A percentile compares a stretch with the other conserved stretches of the same genome.
Conservation (phyloP, 2,113 vertebrate species). For the Bambusicola thoracicus region DNA sequence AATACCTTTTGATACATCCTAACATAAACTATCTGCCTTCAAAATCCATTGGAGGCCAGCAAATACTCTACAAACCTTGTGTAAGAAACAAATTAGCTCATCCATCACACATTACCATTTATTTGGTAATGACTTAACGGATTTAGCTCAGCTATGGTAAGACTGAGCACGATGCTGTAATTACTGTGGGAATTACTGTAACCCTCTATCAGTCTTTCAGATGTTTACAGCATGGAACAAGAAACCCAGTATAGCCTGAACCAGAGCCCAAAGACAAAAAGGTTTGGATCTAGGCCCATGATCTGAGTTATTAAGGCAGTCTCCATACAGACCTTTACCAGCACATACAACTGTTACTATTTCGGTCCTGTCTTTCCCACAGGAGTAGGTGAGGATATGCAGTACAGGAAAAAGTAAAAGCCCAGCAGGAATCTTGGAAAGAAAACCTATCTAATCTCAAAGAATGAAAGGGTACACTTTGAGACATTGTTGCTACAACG, state of each 20-base stretch:
- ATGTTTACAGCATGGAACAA: conserved; percentile 34
- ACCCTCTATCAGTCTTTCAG: conserved; percentile 20
- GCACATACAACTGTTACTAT: neutral
- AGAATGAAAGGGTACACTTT: neutral
- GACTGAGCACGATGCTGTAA: neutral
- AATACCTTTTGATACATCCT: neutral
- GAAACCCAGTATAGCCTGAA: neutral
- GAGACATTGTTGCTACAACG: neutral
- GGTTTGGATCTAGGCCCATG: neutral
- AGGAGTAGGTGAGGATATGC: neutral
- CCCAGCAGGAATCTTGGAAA: neutral
- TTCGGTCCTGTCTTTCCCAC: neutral
- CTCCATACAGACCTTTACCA: neutral
- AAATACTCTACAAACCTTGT: conserved; percentile 4
- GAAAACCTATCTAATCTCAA: rapidly evolving
- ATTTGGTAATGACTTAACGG: conserved; percentile 29
- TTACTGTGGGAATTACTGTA: conserved; percentile 18
- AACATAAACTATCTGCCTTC: conserved; percentile 1
- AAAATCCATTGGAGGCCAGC: conserved; percentile 38
- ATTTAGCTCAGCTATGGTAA: conserved; percentile 26
- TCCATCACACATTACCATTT: neutral
- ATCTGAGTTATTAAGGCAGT: neutral
- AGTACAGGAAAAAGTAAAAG: neutral
- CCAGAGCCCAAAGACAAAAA: neutral
- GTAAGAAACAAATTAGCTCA: conserved; percentile 22